A percentile compares a stretch with the other conserved stretches of the same genome.
These are phyloP conservation scores for Sinocyclocheilus maitianheensis DNA, from an alignment of 2,113 vertebrate genomes.

Conservation along the genomic window DNA sequence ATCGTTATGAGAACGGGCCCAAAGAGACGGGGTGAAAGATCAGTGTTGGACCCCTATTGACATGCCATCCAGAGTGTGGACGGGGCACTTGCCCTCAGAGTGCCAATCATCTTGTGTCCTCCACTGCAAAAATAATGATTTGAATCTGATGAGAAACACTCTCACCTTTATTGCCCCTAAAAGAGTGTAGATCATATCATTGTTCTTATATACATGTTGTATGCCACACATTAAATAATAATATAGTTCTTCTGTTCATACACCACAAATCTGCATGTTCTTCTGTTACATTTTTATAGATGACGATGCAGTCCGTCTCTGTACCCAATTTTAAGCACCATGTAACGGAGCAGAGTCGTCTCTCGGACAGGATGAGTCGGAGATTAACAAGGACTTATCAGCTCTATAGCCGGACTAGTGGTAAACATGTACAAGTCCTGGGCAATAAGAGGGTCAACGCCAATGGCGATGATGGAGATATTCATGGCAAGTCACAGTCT, in stretches of 20 bases:
- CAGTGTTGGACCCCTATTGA: conserved; percentile 68
- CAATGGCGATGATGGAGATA: conserved; percentile 94
- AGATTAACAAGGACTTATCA: conserved; percentile 96
- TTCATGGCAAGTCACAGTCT: conserved; percentile 81
- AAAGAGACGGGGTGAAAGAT: conserved; percentile 72
- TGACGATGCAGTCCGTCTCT: conserved; percentile 86
- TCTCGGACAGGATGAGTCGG: conserved; percentile 97
- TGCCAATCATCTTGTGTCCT: conserved; percentile 44
- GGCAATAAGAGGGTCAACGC: conserved; percentile 97
- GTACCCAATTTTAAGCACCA: conserved; percentile 99
- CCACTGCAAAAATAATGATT: not conserved
- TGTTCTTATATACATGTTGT: not conserved
- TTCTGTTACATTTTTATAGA: conserved; percentile 26
- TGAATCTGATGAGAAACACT: not conserved
- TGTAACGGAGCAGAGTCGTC: conserved; percentile 97
- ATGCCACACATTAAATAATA: no score
- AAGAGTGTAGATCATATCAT: no score
- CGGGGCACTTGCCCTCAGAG: conserved; percentile 55
- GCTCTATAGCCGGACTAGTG: conserved; percentile 98
- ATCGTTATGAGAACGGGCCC: conserved; percentile 61
- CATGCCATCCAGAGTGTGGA: conserved; percentile 70
- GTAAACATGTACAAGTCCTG: conserved; percentile 98
- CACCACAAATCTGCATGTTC: conserved; percentile 55
- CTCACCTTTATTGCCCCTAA: not conserved
- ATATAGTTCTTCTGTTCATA: no score